Evolutionary conservation across 2,888 invertebrate genomes (phyloP).

Genomic region (Ptilodon capucinus): DNA sequence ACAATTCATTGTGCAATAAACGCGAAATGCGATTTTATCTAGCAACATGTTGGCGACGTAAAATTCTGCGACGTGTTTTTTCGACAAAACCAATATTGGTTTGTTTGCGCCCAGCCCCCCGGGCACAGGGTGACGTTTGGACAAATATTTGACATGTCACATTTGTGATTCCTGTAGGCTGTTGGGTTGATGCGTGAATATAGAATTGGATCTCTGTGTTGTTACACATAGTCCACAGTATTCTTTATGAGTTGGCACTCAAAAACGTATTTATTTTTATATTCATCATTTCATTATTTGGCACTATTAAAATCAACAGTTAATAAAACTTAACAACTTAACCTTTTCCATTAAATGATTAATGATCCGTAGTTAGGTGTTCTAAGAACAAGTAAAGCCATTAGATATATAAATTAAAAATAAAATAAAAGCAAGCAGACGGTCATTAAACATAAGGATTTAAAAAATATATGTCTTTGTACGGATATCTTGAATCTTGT

Average conservation of each 20-base stretch:
- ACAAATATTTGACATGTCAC: conserved; percentile 27
- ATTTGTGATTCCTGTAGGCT: conserved; percentile 10
- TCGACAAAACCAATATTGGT: conserved; percentile 39
- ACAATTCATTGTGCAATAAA: conserved; percentile 80
- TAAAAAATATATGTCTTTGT: background rate
- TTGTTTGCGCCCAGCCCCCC: conserved; percentile 29
- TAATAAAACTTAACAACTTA: background rate
- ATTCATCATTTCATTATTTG: background rate
- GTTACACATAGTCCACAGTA: background rate
- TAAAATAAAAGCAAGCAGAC: background rate
- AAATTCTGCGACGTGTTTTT: conserved; percentile 47
- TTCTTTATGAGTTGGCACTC: too few species aligned
- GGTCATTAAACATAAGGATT: background rate
- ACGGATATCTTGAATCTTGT: background rate
- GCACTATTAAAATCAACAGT: background rate
- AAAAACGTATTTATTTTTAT: too few species aligned
- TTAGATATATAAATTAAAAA: background rate
- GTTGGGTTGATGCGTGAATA: background rate
- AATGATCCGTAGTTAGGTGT: background rate
- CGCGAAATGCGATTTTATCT: conserved; percentile 77
- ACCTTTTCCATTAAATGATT: background rate
- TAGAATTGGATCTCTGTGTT: background rate
- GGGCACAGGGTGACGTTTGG: conserved; percentile 12
- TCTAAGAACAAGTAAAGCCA: background rate
- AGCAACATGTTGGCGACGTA: conserved; percentile 57